Evolutionary conservation across 2,888 invertebrate genomes (phyloP), one percentile per base, ranked within the genome.

Genomic region (Epirrhoe tristata): DNA sequence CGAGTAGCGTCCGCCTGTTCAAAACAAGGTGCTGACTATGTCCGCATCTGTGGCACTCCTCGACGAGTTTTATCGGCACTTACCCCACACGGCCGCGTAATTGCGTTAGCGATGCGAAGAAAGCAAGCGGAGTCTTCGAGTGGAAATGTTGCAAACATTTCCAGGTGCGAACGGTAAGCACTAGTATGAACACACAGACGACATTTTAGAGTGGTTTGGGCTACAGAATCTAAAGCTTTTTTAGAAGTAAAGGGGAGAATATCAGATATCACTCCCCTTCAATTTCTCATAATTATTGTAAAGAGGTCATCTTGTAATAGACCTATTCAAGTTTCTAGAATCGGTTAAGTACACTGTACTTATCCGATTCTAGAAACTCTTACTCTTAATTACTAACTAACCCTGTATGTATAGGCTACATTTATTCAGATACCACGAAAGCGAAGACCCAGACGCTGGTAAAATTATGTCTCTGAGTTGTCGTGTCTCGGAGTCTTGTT

Each of bases 31-130:
- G 14, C n/a, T 32, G 31, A 51, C 6, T 54, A 36, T 43, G 48
- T 16, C 1, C 4, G 14, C 14, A 48, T 48, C 48, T 16, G 48
- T 58, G 57, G 57, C 24, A 58, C 34, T 58, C 31, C 58, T 58
- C 52, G 39, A 43, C 14, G 53, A 60, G 59, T 53, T 60, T 53
- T 53, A 60, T 60, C 14, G 53, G 24, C 59, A 53, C 59, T 52
- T 16, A 32, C 52, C 53, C 34, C 59, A 39, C 16, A 43, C 16
- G 6, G 24, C 24, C 53, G 31, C n/a, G 34, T 31, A 53, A 53
- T 43, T 43, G 39, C 39, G 39, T 43, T 43, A 43, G 39, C 39
- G 39, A 43, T 4, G 39, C 39, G 39, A 43, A 43, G 39, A 10
- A 24, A 43, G 10, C 36, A 3, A 36, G 36, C 8, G 36, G 0